Evolutionary conservation across 2,113 vertebrate species (phyloP).

Genomic region (Atrichornis clamosus): DNA sequence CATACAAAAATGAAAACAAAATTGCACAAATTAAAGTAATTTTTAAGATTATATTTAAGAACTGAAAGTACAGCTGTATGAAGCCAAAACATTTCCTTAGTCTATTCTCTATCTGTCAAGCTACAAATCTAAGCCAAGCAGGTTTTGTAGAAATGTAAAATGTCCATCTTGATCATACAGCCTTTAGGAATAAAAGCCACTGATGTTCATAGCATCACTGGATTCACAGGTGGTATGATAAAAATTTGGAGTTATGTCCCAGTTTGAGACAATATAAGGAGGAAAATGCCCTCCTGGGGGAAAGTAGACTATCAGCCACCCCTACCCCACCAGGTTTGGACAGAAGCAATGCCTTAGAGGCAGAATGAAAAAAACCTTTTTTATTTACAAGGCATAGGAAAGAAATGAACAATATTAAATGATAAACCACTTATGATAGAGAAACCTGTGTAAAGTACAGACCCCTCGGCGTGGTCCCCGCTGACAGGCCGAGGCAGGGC

Average conservation of each 20-base stretch:
- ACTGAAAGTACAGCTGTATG: neutral
- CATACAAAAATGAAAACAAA: neutral
- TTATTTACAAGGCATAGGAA: too few species aligned
- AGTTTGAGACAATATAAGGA: too few species aligned
- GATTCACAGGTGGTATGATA: neutral
- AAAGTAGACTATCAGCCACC: too few species aligned
- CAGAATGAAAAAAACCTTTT: too few species aligned
- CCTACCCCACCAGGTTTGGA: too few species aligned
- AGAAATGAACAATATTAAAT: too few species aligned
- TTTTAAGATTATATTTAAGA: neutral
- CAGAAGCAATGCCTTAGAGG: too few species aligned
- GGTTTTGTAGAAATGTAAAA: neutral
- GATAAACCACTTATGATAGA: too few species aligned
- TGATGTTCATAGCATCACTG: neutral
- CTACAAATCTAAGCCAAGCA: neutral
- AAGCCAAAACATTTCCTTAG: neutral
- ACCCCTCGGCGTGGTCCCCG: too few species aligned
- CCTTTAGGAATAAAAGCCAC: neutral
- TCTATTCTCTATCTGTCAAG: neutral
- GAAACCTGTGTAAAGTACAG: too few species aligned
- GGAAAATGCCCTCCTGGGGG: too few species aligned
- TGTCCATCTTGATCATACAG: neutral
- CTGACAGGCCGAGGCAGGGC: too few species aligned
- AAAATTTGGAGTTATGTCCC: neutral
- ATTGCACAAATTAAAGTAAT: neutral